A percentile compares a stretch with the other conserved stretches of the same genome.
Conservation (phyloP, 2,113 vertebrate genomes). For the Edolisoma coerulescens region DNA sequence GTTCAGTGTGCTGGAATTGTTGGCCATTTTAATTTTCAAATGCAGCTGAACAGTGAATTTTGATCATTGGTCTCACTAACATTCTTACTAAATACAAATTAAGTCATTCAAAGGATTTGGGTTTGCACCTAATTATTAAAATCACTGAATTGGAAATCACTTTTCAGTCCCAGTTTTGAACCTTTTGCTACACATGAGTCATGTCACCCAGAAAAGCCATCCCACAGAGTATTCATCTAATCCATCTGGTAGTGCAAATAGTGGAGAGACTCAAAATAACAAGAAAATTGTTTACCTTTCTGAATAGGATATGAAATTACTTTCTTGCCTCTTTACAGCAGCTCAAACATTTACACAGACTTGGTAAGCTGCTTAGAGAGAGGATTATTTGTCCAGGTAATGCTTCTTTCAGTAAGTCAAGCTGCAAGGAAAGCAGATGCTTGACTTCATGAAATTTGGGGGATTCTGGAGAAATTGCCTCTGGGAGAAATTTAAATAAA, state of each 20-base stretch:
- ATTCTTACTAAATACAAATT: constrained; percentile 12
- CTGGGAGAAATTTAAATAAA: constrained; percentile 13
- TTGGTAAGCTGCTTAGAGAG: constrained; percentile 36
- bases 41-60: constrained; percentile 30
- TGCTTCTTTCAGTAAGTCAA: constrained; percentile 4
- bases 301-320: not conserved
- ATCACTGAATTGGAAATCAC: not conserved
- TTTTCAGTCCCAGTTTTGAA: not conserved
- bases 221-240: not conserved
- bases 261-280: constrained; percentile 1
- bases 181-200: not conserved
- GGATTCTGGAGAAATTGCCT: not conserved
- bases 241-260: not conserved
- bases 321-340: constrained; percentile 27
- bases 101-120: not conserved
- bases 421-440: constrained; percentile 5
- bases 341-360: constrained; percentile 50
- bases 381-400: constrained; percentile 31
- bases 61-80: constrained; percentile 3
- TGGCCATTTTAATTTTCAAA: constrained; percentile 9
- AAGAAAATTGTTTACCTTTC: constrained; percentile 17
- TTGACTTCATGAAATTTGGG: not conserved
- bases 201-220: not conserved
- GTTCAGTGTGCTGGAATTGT: not conserved
- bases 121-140: not conserved